Evolutionary conservation across 2,888 invertebrate genomes (phyloP).

Genomic region (Oscheius myriophilus): DNA sequence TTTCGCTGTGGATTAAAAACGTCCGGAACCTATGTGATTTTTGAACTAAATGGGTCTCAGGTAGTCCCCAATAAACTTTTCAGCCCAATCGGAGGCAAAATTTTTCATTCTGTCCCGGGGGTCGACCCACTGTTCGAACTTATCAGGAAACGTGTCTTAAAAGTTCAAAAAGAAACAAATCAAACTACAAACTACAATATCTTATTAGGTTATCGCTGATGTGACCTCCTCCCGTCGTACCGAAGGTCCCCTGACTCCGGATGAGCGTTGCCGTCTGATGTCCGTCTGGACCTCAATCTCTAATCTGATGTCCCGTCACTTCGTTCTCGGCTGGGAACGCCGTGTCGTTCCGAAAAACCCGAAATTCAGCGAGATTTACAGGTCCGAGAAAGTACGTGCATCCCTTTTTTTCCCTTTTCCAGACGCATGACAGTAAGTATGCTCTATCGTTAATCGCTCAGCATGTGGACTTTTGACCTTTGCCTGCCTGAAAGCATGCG

Average conservation of each 20-base stretch:
- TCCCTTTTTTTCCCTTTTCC: background rate
- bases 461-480: too few species aligned
- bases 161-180: too few species aligned
- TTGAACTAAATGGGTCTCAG: too few species aligned
- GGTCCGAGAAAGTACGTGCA: slow-evolving; percentile 30
- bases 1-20: too few species aligned
- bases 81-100: too few species aligned
- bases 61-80: too few species aligned
- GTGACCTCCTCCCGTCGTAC: slow-evolving; percentile 22
- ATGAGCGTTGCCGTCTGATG: background rate
- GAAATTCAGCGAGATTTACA: slow-evolving; percentile 25
- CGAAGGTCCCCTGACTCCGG: slow-evolving; percentile 12
- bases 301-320: slow-evolving; percentile 19
- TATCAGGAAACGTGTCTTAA: too few species aligned
- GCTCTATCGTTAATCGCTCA: too few species aligned
- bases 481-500: too few species aligned
- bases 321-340: slow-evolving; percentile 33
- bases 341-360: slow-evolving; percentile 28
- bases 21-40: too few species aligned
- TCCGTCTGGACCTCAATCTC: slow-evolving; percentile 18
- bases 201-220: slow-evolving; percentile 30
- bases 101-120: too few species aligned
- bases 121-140: too few species aligned
- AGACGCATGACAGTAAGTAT: background rate
- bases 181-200: background rate